These are phyloP conservation scores for Dendrocincla fuliginosa DNA, from an alignment of 2,797 vertebrate species.

Conservation along the genomic window DNA sequence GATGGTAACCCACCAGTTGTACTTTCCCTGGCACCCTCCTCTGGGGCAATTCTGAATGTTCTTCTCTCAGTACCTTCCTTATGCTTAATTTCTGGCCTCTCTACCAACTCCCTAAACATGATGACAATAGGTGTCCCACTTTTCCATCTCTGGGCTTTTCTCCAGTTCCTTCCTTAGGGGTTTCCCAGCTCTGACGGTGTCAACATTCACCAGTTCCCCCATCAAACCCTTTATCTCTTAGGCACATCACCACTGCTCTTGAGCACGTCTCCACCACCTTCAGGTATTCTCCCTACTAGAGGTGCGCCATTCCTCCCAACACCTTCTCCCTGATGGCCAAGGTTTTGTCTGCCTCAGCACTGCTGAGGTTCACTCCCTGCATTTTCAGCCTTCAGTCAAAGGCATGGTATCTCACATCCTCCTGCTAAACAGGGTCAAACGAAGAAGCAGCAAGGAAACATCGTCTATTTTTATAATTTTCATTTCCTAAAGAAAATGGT, in stretches of 20 bases:
- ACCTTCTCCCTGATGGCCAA: background rate
- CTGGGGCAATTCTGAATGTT: background rate
- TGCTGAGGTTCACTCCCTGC: background rate
- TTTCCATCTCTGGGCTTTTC: background rate
- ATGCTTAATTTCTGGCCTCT: background rate
- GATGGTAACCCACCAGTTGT: rapidly evolving
- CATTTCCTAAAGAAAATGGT: background rate
- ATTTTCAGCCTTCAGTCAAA: background rate
- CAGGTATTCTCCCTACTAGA: background rate
- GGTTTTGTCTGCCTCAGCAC: background rate
- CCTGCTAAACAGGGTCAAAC: background rate
- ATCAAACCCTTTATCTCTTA: background rate
- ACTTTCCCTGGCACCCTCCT: background rate
- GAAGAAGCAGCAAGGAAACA: background rate
- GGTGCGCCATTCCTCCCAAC: background rate
- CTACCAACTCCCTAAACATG: background rate
- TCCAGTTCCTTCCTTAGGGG: background rate
- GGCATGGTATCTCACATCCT: background rate
- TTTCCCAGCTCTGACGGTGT: background rate
- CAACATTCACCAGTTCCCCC: background rate
- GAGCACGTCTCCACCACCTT: background rate
- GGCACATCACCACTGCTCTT: background rate
- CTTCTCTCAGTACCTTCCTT: background rate
- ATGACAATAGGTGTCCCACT: background rate
- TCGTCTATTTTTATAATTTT: background rate